A percentile compares a stretch with the other conserved stretches of the same genome.
Conservation (phyloP, 2,797 vertebrate genomes). For the Pterois miles region DNA sequence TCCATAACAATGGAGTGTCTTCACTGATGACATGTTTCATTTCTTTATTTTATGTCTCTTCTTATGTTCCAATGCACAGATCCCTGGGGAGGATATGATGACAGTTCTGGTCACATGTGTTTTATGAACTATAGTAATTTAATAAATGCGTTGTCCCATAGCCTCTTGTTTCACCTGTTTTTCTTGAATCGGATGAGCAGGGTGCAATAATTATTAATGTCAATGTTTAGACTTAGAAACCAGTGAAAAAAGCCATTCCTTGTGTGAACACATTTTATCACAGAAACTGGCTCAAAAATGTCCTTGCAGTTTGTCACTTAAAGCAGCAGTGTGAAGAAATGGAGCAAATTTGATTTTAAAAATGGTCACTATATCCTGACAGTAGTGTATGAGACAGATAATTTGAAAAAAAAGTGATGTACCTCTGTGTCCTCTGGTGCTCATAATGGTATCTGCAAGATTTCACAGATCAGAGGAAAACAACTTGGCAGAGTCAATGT, state of each 20-base stretch:
- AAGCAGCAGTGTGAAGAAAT: too few relatives aligned
- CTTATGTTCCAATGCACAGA: neutral
- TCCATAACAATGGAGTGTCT: neutral
- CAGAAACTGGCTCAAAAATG: too few relatives aligned
- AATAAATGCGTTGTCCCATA: conserved; percentile 35
- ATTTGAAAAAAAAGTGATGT: too few relatives aligned
- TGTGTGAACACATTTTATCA: neutral
- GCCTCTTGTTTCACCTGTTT: neutral
- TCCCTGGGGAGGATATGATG: neutral
- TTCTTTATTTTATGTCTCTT: neutral
- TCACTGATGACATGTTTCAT: neutral
- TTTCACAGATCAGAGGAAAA: too few relatives aligned
- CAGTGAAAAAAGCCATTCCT: neutral
- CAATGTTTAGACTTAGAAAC: neutral
- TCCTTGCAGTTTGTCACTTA: too few relatives aligned
- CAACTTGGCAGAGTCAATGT: too few relatives aligned
- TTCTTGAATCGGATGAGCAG: neutral
- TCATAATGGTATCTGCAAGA: too few relatives aligned
- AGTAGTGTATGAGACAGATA: too few relatives aligned
- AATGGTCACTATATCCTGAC: too few relatives aligned
- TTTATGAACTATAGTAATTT: conserved; percentile 22
- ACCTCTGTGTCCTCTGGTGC: too few relatives aligned
- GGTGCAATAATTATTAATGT: neutral
- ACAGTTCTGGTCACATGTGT: neutral
- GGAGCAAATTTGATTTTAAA: too few relatives aligned